These are phyloP conservation scores for Drosophila buzzatii DNA, from an alignment of 2,888 invertebrate genomes.

Conservation along the genomic window DNA sequence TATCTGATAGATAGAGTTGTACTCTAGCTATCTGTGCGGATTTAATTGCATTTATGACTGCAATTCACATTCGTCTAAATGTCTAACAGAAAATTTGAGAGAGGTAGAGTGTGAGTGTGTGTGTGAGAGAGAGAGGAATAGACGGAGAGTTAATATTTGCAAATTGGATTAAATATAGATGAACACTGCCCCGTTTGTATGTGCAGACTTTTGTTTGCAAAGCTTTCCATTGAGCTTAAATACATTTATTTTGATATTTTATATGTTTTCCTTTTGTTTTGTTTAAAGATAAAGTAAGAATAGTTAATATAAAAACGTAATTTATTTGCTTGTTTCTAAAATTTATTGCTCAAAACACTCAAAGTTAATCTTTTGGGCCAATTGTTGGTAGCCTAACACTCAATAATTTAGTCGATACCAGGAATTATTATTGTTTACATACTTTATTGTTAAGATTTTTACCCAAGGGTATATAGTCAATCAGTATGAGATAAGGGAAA, in stretches of 20 bases:
- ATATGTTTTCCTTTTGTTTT: background rate
- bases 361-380: conserved; percentile 38
- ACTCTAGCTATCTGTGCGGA: background rate
- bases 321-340: background rate
- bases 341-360: conserved; percentile 19
- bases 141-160: background rate
- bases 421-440: conserved; percentile 18
- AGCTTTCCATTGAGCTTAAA: background rate
- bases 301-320: background rate
- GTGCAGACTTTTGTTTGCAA: background rate
- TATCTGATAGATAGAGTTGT: conserved; percentile 23
- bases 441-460: background rate
- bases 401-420: conserved; percentile 21
- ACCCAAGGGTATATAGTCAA: background rate
- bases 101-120: background rate
- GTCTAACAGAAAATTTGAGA: background rate
- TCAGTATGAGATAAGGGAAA: background rate
- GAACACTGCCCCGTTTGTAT: background rate
- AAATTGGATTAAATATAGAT: background rate
- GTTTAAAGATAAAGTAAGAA: conserved; percentile 3
- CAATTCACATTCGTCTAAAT: conserved; percentile 11
- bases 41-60: conserved; percentile 9
- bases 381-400: conserved; percentile 10
- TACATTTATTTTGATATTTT: background rate
- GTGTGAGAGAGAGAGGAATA: background rate